phyloP scores from a whole-genome alignment of 2,113 vertebrate species.

The Gambusia affinis region DNA sequence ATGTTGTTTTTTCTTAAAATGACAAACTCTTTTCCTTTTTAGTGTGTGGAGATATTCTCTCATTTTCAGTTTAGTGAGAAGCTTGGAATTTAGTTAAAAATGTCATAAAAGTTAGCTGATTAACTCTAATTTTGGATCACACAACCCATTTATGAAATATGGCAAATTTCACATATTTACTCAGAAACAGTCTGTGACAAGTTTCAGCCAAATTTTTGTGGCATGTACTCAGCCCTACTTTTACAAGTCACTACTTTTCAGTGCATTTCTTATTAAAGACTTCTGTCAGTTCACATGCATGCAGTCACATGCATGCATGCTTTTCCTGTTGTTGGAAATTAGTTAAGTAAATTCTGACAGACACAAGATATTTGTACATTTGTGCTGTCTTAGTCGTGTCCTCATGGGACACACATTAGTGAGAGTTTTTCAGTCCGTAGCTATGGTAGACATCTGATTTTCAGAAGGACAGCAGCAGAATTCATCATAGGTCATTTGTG shows the following conservation, averaged over 20 bases:
- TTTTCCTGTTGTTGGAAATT: constrained; percentile 55
- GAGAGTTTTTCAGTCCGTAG: neutral
- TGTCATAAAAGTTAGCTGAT: neutral
- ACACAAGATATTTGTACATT: constrained; percentile 1
- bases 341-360: constrained; percentile 26
- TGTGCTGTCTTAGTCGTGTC: neutral
- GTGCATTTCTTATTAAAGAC: constrained; percentile 19
- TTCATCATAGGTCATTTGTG: neutral
- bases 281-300: constrained; percentile 43
- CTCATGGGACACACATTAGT: constrained; percentile 7
- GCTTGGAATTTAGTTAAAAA: neutral
- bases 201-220: constrained; percentile 36
- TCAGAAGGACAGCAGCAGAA: neutral
- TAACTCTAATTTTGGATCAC: constrained; percentile 17
- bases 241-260: constrained; percentile 26
- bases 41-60: neutral
- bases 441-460: neutral
- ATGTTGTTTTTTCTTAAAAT: no score
- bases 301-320: constrained; percentile 59
- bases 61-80: neutral
- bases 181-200: constrained; percentile 24
- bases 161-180: constrained; percentile 21
- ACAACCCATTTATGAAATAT: constrained; percentile 40
- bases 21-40: no score
- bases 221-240: constrained; percentile 42